Evolutionary conservation across 2,888 invertebrate genomes (phyloP).

Genomic region (Stenoptilia bipunctidactyla): DNA sequence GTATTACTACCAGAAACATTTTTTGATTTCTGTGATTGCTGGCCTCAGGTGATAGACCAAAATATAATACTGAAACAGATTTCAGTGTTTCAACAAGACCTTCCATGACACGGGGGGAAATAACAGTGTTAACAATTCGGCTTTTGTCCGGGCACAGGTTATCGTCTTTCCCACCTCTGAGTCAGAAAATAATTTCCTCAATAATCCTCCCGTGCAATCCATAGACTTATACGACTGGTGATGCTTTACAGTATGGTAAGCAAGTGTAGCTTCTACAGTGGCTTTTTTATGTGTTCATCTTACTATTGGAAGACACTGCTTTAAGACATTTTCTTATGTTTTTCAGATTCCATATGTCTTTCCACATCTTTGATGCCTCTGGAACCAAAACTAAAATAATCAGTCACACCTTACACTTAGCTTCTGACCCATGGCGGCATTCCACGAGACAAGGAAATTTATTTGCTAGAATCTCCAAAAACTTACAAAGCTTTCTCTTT

Average conservation of each 20-base stretch:
- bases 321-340: conserved; percentile 12
- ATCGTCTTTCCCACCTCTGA: conserved; percentile 1
- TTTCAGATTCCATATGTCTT: conserved; percentile 4
- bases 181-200: conserved; percentile 1
- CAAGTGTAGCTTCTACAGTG: conserved; percentile 15
- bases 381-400: conserved; percentile 1
- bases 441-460: conserved; percentile 4
- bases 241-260: conserved; percentile 19
- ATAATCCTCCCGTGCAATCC: conserved; percentile 6
- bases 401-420: conserved; percentile 5
- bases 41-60: conserved; percentile 19
- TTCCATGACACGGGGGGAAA: conserved; percentile 13
- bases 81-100: conserved; percentile 8
- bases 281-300: neutral
- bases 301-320: neutral
- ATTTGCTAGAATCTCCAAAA: conserved; percentile 2
- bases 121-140: conserved; percentile 17
- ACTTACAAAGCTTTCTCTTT: conserved; percentile 1
- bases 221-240: conserved; percentile 15
- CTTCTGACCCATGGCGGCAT: conserved; percentile 3
- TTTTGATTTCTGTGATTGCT: conserved; percentile 20
- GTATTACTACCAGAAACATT: conserved; percentile 20
- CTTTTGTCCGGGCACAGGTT: conserved; percentile 4
- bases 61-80: conserved; percentile 15
- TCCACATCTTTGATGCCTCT: too few relatives aligned